phyloP scores from a whole-genome alignment of 2,888 invertebrate genomes.

The Caenorhabditis virilis region DNA sequence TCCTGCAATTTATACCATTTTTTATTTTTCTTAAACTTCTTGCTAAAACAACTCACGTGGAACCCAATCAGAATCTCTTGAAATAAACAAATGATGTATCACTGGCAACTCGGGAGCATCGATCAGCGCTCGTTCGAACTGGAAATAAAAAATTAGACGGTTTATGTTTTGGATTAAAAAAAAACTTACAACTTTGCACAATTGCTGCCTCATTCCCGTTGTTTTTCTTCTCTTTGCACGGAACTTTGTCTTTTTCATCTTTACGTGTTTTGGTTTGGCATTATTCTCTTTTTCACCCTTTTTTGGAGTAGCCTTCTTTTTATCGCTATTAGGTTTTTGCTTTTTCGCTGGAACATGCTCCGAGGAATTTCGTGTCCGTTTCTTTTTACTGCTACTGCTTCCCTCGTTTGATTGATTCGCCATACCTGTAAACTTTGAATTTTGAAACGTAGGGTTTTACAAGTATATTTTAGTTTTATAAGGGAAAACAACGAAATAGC shows the following conservation, averaged over 20 bases:
- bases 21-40: too few species aligned
- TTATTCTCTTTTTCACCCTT: not conserved
- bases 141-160: conserved; percentile 6
- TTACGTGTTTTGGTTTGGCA: not conserved
- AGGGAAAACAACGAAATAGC: too few species aligned
- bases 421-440: not conserved
- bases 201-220: conserved; percentile 4
- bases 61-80: conserved; percentile 14
- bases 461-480: too few species aligned
- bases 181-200: conserved; percentile 16
- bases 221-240: conserved; percentile 5
- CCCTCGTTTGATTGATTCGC: not conserved
- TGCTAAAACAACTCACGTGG: conserved; percentile 24
- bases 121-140: conserved; percentile 27
- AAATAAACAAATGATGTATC: conserved; percentile 20
- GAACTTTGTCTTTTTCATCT: too few species aligned
- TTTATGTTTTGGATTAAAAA: not conserved
- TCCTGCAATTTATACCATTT: too few species aligned
- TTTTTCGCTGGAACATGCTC: not conserved
- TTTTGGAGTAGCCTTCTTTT: too few species aligned
- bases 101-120: conserved; percentile 20
- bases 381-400: not conserved
- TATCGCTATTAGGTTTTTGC: too few species aligned
- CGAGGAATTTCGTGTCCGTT: not conserved
- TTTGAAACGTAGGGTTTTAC: not conserved